Percentiles rank a stretch among this genome's conserved stretches.
Evolutionary conservation across 2,113 vertebrate species (phyloP).

Genomic region (Thamnophis sirtalis): DNA sequence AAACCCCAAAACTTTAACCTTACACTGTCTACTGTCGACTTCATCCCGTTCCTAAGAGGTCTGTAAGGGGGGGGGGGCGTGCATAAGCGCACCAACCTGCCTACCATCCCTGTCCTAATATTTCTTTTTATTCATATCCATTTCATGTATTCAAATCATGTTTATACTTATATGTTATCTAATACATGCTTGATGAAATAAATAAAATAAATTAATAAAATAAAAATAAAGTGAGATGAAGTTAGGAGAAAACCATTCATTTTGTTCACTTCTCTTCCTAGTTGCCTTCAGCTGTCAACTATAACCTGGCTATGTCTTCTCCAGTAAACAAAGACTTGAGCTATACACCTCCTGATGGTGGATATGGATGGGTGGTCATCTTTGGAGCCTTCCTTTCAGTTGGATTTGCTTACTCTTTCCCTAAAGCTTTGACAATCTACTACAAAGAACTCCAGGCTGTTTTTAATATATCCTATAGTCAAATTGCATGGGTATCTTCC

Average conservation of each 20-base stretch:
- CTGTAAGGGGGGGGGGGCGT: no score
- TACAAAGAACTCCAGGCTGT: conserved; percentile 78
- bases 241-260: neutral
- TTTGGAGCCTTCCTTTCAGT: conserved; percentile 81
- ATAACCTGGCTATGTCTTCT: conserved; percentile 67
- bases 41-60: no score
- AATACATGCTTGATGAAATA: no score
- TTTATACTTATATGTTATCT: no score
- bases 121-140: no score
- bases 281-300: neutral
- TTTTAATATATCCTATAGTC: conserved; percentile 74
- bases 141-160: no score
- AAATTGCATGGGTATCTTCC: conserved; percentile 85
- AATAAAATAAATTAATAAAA: no score
- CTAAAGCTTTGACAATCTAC: conserved; percentile 83
- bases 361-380: conserved; percentile 88
- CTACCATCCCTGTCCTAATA: no score
- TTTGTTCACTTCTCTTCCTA: neutral
- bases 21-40: no score
- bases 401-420: conserved; percentile 80
- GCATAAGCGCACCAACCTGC: no score
- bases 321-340: conserved; percentile 41
- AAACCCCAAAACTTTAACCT: no score
- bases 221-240: no score
- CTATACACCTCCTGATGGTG: conserved; percentile 73